Evolutionary conservation across 2,888 invertebrate species (phyloP), one percentile per base, ranked within the genome.

Genomic region (Sylvicola cinctus): DNA sequence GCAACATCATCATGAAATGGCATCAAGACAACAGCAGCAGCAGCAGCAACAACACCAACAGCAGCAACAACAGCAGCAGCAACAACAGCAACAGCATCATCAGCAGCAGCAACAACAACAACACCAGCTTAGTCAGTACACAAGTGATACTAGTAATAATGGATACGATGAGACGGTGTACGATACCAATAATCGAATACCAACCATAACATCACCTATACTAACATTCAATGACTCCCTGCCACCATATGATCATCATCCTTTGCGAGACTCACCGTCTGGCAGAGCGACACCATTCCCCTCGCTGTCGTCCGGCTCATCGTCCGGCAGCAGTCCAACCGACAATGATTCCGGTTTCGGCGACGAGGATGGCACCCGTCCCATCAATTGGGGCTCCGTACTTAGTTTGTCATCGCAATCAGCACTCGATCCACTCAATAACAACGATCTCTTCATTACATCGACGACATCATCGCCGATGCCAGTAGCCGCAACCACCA

Each of bases 371-470:
- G 65, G 68, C 50, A 74, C 71, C 50, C 70, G 80, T 45, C 72
- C 79, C 46, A 85, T 87, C 58, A 85, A 85, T 61, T 87, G 87
- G 87, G 81, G 85, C 54, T 84, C 84, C 33, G 85, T 87, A 47
- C 66, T 87, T 42, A 83, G 80, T 52, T 67, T 87, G 32, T 79
- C 81, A 45, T 80, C 80, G 43, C 81, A 84, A 51, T 81, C 81
- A 39, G 83, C 83, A 52, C 64, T 84, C 37, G 84, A 84, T 59
- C 80, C 81, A 42, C 57, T 75, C 31, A 75, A 74, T 51, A 75
- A 78, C 61, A 80, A 79, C 59, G 80, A 83, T 62, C 62, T 80
- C 44, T 75, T 55, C 31, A 50, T 53, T 36, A 53, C 52, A 36
- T 39, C 54, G 36, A 54, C 54, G 12, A 49, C 54, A 13, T 23